These are phyloP conservation scores for Sylvicapra grimmia DNA, from an alignment of 2,113 vertebrate genomes.

Conservation along the genomic window DNA sequence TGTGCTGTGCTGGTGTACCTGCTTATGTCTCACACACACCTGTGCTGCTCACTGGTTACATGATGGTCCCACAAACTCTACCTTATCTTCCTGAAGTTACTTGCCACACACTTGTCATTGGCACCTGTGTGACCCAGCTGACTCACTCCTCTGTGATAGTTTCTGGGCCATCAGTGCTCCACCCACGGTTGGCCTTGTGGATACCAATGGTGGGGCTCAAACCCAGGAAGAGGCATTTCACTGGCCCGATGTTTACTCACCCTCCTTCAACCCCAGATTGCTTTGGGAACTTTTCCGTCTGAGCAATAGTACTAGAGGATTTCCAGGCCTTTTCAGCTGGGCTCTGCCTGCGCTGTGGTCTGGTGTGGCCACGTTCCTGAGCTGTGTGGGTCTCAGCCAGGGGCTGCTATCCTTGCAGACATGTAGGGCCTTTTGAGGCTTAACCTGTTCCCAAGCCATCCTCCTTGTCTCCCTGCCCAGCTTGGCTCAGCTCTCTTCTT, in stretches of 20 bases:
- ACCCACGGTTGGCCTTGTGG: neutral
- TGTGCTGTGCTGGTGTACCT: neutral
- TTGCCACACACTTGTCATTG: neutral
- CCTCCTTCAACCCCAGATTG: neutral
- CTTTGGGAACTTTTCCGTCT: neutral
- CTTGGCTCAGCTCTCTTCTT: neutral
- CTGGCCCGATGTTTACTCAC: neutral
- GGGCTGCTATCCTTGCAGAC: neutral
- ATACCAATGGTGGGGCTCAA: neutral
- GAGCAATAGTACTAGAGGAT: too few species aligned
- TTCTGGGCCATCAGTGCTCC: neutral
- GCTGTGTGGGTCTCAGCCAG: neutral
- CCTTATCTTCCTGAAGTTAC: neutral
- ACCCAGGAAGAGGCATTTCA: neutral
- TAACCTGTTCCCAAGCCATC: neutral
- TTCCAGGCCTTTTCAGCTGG: neutral
- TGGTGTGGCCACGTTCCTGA: neutral
- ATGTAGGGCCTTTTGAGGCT: neutral
- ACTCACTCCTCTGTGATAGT: neutral
- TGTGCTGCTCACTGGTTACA: neutral
- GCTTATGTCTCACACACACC: neutral
- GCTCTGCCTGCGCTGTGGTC: neutral
- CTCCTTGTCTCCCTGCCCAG: neutral
- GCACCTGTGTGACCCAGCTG: neutral
- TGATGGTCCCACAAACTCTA: neutral